These are phyloP conservation scores for Enhydra lutris DNA, from an alignment of 2,113 vertebrate genomes.

Conservation along the genomic window DNA sequence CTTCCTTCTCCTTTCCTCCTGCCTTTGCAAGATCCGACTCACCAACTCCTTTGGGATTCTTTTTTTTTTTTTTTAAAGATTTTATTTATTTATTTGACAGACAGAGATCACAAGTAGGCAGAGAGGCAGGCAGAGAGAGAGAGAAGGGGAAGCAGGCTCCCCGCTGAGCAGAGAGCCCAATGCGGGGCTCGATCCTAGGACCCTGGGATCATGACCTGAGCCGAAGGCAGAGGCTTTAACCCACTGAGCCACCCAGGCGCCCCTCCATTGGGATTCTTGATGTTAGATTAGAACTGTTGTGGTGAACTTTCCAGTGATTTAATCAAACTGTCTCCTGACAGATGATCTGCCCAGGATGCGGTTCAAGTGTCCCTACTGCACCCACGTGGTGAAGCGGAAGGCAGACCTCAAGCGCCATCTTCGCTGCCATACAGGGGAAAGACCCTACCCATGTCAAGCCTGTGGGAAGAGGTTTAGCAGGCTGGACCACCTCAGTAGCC, in stretches of 20 bases:
- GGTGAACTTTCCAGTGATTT: background rate
- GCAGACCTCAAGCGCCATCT: slow-evolving; percentile 97
- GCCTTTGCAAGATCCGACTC: background rate
- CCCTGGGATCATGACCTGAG: no score
- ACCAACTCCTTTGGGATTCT: background rate
- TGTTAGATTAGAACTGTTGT: background rate
- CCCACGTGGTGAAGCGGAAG: slow-evolving; percentile 97
- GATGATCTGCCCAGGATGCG: slow-evolving; percentile 92
- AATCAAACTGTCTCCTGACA: slow-evolving; percentile 70
- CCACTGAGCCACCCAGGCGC: no score
- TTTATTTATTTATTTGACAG: no score
- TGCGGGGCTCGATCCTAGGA: no score
- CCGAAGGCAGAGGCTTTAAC: no score
- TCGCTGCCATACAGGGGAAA: slow-evolving; percentile 96
- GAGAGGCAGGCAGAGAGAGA: no score
- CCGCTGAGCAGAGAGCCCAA: no score
- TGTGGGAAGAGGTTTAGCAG: slow-evolving; percentile 97
- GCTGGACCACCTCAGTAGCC: slow-evolving; percentile 96
- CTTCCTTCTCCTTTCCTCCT: background rate
- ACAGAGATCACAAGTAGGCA: no score
- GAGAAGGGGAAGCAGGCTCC: no score
- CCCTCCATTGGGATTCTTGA: background rate
- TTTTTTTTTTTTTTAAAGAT: no score
- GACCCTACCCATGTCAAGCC: slow-evolving; percentile 96
- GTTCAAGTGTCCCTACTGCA: slow-evolving; percentile 98